Evolutionary conservation across 92 coral and sea anemone genomes (phyloP).

Genomic region (Umimayanthus kanabou): DNA sequence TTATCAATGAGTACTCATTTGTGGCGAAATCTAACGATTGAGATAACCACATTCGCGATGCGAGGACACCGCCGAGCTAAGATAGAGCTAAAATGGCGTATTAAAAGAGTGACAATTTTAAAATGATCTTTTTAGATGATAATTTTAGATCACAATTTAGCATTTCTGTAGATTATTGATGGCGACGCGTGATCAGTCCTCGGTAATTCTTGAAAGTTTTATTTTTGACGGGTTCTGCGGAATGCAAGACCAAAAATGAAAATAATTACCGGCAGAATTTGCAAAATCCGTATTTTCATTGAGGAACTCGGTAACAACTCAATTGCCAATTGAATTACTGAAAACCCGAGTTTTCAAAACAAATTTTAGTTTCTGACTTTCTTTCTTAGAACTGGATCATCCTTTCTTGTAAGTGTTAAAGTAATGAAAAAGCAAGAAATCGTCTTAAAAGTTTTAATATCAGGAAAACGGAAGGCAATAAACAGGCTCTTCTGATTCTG

Average conservation of each 20-base stretch:
- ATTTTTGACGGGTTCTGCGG: background rate
- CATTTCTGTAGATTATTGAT: background rate
- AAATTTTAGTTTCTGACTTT: too few species aligned
- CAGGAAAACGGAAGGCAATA: background rate
- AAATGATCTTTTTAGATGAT: background rate
- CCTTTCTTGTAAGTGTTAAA: too few species aligned
- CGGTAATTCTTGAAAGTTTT: background rate
- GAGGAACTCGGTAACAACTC: background rate
- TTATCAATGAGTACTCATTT: conserved; percentile 22
- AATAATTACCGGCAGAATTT: too few species aligned
- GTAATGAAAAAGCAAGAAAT: too few species aligned
- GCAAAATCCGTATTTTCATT: background rate
- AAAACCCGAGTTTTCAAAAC: background rate
- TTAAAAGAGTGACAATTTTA: background rate
- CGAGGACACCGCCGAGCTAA: background rate
- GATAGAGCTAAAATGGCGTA: background rate
- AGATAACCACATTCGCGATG: conserved; percentile 15
- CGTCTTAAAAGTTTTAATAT: too few species aligned
- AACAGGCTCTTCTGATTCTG: too few species aligned
- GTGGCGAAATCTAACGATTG: background rate
- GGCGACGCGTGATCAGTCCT: background rate
- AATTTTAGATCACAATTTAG: background rate
- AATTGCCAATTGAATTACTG: background rate
- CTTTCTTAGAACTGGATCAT: background rate
- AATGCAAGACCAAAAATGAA: too few species aligned